phyloP scores from a whole-genome alignment of 2,888 invertebrate genomes.

The Stratiomys singularior region DNA sequence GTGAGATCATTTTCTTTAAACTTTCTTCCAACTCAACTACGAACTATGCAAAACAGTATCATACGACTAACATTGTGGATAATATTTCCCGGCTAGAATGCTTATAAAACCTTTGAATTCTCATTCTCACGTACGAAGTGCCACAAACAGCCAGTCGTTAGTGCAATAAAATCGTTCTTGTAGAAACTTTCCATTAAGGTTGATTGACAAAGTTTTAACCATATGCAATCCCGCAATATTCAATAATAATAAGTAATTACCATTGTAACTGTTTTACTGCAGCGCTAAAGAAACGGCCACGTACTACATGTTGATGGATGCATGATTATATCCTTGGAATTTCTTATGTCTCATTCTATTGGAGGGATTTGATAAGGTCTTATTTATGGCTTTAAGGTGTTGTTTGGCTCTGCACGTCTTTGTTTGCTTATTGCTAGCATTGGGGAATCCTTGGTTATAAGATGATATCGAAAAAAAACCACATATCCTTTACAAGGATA shows the following conservation, averaged over 20 bases:
- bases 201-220: conserved; percentile 46
- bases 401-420: too few species aligned
- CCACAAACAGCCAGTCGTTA: neutral
- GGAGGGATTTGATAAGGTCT: too few species aligned
- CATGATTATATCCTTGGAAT: too few species aligned
- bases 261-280: conserved; percentile 31
- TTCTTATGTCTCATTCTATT: too few species aligned
- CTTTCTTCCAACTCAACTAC: neutral
- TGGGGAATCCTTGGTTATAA: too few species aligned
- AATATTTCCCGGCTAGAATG: neutral
- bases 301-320: too few species aligned
- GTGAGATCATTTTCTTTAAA: conserved; percentile 35
- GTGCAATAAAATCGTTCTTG: conserved; percentile 10
- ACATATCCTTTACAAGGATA: too few species aligned
- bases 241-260: conserved; percentile 42
- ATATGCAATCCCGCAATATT: conserved; percentile 45
- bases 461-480: too few species aligned
- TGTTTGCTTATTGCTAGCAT: too few species aligned
- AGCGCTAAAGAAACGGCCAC: neutral
- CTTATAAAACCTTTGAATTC: neutral
- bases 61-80: neutral
- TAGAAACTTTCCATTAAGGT: conserved; percentile 4
- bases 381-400: too few species aligned
- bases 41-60: neutral
- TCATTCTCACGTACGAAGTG: conserved; percentile 26